phyloP scores from a whole-genome alignment of 1,140 invertebrate species.

The Diorhabda carinulata region DNA sequence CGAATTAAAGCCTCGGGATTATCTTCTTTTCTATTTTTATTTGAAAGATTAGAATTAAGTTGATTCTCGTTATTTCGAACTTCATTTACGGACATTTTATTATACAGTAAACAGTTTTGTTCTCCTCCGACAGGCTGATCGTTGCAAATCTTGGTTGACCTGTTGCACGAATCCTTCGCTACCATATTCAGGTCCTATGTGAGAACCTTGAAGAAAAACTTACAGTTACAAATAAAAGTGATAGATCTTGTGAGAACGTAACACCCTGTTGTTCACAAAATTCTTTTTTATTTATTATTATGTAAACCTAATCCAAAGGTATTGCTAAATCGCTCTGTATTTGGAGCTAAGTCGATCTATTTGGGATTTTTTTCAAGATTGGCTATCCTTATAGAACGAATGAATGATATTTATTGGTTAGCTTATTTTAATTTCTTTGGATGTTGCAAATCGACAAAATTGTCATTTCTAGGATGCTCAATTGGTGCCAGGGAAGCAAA shows the following conservation, averaged over 20 bases:
- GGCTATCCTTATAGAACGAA: too few relatives aligned
- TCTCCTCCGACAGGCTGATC: neutral
- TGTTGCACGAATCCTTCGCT: conserved; percentile 3
- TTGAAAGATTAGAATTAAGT: neutral
- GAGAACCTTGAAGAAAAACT: neutral
- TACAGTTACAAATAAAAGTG: neutral
- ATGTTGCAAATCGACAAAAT: too few relatives aligned
- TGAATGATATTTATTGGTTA: too few relatives aligned
- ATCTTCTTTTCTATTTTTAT: neutral
- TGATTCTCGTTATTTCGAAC: neutral
- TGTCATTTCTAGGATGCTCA: too few relatives aligned
- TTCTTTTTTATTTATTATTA: too few relatives aligned
- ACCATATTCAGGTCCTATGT: neutral
- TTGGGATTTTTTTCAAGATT: too few relatives aligned
- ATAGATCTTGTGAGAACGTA: neutral
- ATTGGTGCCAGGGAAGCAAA: too few relatives aligned
- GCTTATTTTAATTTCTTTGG: too few relatives aligned
- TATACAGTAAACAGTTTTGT: neutral
- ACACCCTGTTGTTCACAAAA: neutral
- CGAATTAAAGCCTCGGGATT: conserved; percentile 9
- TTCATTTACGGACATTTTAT: conserved; percentile 3
- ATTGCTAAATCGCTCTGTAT: too few relatives aligned
- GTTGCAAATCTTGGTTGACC: neutral
- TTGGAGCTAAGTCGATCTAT: too few relatives aligned
- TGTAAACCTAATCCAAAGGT: too few relatives aligned